These are phyloP conservation scores for Excalfactoria chinensis DNA, from an alignment of 2,113 vertebrate genomes.

Conservation along the genomic window DNA sequence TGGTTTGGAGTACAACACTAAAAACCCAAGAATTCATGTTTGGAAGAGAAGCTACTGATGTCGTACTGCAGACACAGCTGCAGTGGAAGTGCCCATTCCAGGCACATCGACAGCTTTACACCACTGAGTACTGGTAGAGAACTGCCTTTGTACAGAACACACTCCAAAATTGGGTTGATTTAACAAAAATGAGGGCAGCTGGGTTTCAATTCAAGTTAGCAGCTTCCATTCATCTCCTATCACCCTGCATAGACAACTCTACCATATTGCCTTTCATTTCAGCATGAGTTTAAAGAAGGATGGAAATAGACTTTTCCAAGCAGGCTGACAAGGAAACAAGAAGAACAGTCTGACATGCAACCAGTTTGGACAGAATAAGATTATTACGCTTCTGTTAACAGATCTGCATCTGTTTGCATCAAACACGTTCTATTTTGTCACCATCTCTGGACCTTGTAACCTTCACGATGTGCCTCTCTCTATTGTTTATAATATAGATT, in stretches of 20 bases:
- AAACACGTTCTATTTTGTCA: not conserved
- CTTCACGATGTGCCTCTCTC: not conserved
- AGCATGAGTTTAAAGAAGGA: not conserved
- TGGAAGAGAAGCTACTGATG: accelerated
- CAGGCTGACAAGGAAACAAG: not conserved
- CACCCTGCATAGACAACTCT: not conserved
- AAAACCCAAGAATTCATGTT: not conserved
- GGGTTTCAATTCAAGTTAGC: not conserved
- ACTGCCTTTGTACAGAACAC: accelerated
- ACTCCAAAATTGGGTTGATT: not conserved
- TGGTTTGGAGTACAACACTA: not conserved
- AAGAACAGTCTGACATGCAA: not conserved
- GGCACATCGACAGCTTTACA: too few relatives aligned
- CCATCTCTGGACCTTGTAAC: not conserved
- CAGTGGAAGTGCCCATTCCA: not conserved
- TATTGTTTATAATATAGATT: not conserved
- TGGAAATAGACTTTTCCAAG: not conserved
- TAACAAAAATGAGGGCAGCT: not conserved
- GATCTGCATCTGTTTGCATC: not conserved
- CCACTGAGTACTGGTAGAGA: accelerated
- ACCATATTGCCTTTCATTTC: not conserved
- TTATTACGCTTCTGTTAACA: not conserved
- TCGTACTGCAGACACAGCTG: not conserved
- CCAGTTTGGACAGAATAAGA: not conserved
- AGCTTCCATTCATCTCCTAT: not conserved